Conservation (phyloP, 2,113 vertebrate species). For the Siniperca chuatsi region DNA sequence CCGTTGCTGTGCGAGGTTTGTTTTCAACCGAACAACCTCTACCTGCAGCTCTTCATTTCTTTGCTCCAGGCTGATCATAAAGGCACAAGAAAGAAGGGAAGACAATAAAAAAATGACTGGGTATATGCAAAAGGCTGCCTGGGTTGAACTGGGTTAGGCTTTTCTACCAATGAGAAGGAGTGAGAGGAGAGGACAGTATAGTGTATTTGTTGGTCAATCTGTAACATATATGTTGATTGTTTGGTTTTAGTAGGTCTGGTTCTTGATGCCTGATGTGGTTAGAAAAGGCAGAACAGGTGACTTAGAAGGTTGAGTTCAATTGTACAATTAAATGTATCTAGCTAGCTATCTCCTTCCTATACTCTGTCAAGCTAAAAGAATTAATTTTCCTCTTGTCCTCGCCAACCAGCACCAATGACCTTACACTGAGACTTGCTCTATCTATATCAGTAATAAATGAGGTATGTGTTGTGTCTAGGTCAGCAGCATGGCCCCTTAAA, state of each 20-base stretch:
- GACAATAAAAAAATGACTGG: background rate
- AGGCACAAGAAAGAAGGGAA: background rate
- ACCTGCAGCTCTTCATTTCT: slow-evolving; percentile 82
- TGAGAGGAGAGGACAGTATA: background rate
- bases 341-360: background rate
- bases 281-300: background rate
- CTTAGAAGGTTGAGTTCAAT: background rate
- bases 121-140: background rate
- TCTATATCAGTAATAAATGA: slow-evolving; percentile 77
- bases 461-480: slow-evolving; percentile 76
- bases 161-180: background rate
- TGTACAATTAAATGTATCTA: background rate
- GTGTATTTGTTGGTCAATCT: background rate
- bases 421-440: slow-evolving; percentile 62
- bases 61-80: slow-evolving; percentile 84
- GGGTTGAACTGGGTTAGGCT: background rate
- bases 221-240: background rate
- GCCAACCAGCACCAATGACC: slow-evolving; percentile 34
- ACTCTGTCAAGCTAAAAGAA: background rate
- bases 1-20: slow-evolving; percentile 83
- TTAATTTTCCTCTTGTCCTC: slow-evolving; percentile 7
- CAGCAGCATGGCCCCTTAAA: slow-evolving; percentile 74
- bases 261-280: background rate
- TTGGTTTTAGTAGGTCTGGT: background rate
- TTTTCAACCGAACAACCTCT: slow-evolving; percentile 77